Evolutionary conservation across 2,113 vertebrate genomes (phyloP), one percentile per base, ranked within the genome.

Genomic region (Peromyscus maniculatus): DNA sequence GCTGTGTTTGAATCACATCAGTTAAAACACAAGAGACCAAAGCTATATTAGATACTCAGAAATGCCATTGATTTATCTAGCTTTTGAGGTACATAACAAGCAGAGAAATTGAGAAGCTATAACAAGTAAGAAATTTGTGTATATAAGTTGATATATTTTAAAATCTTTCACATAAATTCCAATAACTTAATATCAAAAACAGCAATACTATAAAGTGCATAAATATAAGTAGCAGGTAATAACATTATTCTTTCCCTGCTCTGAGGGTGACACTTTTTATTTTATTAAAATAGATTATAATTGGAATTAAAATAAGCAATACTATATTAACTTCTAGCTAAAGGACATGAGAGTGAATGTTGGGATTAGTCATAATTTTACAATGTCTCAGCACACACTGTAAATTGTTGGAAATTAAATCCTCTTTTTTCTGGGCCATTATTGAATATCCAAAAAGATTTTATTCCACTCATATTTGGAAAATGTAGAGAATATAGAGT

Each of bases 201-300:
- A 91, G 5, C 55, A 88, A 49, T 66, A 49, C 49, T 93, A 66
- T 26, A 92, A 71, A 87, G 22, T 71, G 21, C 21, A 36, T 31
- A 69, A 52, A 71, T 16, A 52, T 22, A 66, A 43, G 46, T 36
- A 87, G 17, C 16, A 46, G 4, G 26, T 52, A 17, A 43, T 88
- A 74, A 57, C 46, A 79, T 8, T 21, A 21, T 26, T 79, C 9
- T 91, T 92, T 77, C 67, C 5, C 24, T 77, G 9, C 46, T 22
- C 55, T 72, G 22, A 67, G 24, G 62, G 36, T 19, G 75, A 66
- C 21, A 67, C 43, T 64, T 80, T 24, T 92, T 39, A 92, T 88
- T 93, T 95, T 91, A 74, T 43, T 59, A 16, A 96, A 86, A 59
- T 88, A 79, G 79, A 4, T 13, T 93, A 67, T 64, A 88, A 77